Evolutionary conservation across 2,888 invertebrate species (phyloP).

Genomic region (Augochlorella aurata): DNA sequence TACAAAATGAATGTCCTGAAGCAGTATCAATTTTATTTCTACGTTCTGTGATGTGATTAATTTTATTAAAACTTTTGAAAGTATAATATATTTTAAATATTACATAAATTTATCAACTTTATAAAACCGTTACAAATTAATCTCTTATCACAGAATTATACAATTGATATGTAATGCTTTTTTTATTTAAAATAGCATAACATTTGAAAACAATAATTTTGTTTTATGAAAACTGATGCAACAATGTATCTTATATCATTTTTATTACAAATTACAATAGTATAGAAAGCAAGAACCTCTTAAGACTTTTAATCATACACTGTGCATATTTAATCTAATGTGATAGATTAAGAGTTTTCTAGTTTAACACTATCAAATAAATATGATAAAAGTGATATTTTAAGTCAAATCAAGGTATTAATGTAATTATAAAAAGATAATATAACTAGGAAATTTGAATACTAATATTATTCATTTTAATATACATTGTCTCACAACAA

Average conservation of each 20-base stretch:
- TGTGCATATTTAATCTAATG: conserved; percentile 18
- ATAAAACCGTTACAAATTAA: conserved; percentile 28
- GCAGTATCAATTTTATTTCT: not conserved
- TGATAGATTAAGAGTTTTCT: not conserved
- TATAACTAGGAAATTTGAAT: conserved; percentile 12
- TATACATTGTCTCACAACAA: conserved; percentile 29
- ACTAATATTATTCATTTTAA: conserved; percentile 12
- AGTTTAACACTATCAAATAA: conserved; percentile 26
- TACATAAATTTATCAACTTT: conserved; percentile 24
- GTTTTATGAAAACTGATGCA: conserved; percentile 18
- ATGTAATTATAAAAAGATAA: conserved; percentile 19
- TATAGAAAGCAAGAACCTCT: not conserved
- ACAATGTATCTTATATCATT: conserved; percentile 24
- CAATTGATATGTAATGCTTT: conserved; percentile 14
- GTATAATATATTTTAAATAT: conserved; percentile 20
- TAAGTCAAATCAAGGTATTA: conserved; percentile 14
- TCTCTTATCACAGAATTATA: conserved; percentile 11
- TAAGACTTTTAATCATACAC: conserved; percentile 14
- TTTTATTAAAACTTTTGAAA: conserved; percentile 20
- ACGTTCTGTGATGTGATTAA: not conserved
- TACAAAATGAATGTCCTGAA: not conserved
- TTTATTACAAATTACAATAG: conserved; percentile 38
- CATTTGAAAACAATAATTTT: conserved; percentile 22
- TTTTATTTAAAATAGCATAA: conserved; percentile 5
- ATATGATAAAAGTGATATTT: conserved; percentile 13